Percentiles rank a stretch among this genome's conserved stretches.
phyloP scores from a whole-genome alignment of 2,113 vertebrate genomes.

The Pungitius pungitius region DNA sequence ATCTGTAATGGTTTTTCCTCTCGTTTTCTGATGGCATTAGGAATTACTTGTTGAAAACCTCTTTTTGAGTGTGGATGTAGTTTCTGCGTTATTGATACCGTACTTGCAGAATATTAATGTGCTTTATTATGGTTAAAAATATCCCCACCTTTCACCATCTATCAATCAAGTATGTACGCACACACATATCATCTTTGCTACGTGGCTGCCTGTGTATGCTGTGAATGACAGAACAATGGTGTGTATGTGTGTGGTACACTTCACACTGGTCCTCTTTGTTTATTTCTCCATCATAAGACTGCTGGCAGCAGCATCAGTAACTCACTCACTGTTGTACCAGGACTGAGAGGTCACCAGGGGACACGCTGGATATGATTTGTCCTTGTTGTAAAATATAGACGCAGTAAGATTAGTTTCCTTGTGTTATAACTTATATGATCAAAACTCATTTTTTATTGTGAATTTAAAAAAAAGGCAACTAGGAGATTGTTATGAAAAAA shows the following conservation, averaged over 20 bases:
- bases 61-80: not conserved
- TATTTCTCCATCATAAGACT: slow-evolving; percentile 65
- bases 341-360: slow-evolving; percentile 30
- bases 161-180: not conserved
- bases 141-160: not conserved
- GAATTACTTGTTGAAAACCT: not conserved
- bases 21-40: not conserved
- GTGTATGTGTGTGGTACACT: slow-evolving; percentile 19
- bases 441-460: not conserved
- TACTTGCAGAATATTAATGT: not conserved
- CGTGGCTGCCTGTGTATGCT: not conserved
- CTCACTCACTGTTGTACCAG: slow-evolving; percentile 57
- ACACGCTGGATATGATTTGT: not conserved
- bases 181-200: not conserved
- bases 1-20: slow-evolving; percentile 1
- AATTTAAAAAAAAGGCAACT: not conserved
- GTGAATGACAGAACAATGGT: slow-evolving; percentile 24
- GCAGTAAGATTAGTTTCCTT: not conserved
- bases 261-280: slow-evolving; percentile 69
- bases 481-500: slow-evolving; percentile 1
- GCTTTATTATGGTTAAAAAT: not conserved
- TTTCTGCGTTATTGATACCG: not conserved
- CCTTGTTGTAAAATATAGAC: not conserved
- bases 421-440: not conserved
- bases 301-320: slow-evolving; percentile 51